Percentiles rank a stretch among this genome's conserved stretches.
Evolutionary conservation across 2,113 vertebrate genomes (phyloP).

Genomic region (Uropsilus gracilis): DNA sequence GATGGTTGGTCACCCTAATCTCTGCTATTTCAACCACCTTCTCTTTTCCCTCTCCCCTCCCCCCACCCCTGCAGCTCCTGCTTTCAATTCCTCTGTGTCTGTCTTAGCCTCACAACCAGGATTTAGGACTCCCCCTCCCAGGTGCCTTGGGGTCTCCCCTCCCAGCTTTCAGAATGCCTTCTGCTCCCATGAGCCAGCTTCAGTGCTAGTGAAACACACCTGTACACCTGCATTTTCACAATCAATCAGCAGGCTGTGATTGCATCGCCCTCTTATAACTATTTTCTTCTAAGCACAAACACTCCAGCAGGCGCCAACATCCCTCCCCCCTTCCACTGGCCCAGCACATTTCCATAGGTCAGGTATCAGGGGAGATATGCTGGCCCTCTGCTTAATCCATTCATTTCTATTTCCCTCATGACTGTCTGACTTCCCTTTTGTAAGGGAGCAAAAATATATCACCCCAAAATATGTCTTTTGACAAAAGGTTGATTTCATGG

Average conservation of each 20-base stretch:
- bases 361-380: background rate
- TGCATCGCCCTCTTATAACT: background rate
- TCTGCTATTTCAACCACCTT: background rate
- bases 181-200: background rate
- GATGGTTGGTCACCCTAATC: background rate
- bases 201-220: background rate
- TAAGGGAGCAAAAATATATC: too few species aligned
- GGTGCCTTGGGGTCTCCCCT: background rate
- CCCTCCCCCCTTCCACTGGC: background rate
- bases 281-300: slow-evolving; percentile 2
- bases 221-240: background rate
- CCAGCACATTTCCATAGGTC: background rate
- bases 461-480: too few species aligned
- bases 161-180: background rate
- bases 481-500: too few species aligned
- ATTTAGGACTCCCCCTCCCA: background rate
- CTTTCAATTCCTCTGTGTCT: background rate
- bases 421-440: background rate
- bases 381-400: background rate
- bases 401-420: background rate
- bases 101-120: background rate
- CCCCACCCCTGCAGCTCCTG: too few species aligned
- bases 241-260: background rate
- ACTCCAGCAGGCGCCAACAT: background rate
- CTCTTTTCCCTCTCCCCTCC: background rate